Evolutionary conservation across 1,140 invertebrate species (phyloP), one percentile per base, ranked within the genome.

Genomic region (Drosophila pallidifrons): DNA sequence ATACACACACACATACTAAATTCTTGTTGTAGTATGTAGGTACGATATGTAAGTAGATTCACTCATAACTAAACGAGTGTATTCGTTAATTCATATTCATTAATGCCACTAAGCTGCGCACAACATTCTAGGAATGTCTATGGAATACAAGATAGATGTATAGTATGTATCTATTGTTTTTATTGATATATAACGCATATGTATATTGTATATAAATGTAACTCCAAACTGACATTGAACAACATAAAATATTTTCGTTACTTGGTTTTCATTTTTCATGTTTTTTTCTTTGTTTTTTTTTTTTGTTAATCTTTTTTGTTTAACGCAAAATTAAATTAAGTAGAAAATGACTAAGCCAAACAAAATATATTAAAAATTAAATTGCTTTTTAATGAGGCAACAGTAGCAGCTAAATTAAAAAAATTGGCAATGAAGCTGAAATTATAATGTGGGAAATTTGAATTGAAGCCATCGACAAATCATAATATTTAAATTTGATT

Each of bases 161-260:
- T 51, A 43, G 20, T 55, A 55, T 63, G 47, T 41, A 52, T 68
- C 65, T 72, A 52, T 75, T 81, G 11, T 55, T 11, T 41, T 41
- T 46, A 65, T 63, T 35, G 28, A 63, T 68, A 87, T 89, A 78
- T 81, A 88, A 89, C 85, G 80, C 85, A 89, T 89, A 88, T 88
- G 85, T 88, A 89, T 88, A 88, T 75, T 75, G 59, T 78, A 71
- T 88, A 83, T 83, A 77, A 82, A 90, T 91, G 81, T 90, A 91
- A 91, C 89, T 91, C 89, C 89, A 91, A 91, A 91, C 89, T 91
- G 89, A 91, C 89, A 91, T 91, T 91, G 89, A 91, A 91, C 89
- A 91, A 91, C 89, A 90, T 85, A 90, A 90, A 90, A 91, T 91
- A 91, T 90, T 90, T 91, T 86, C 89, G 74, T 89, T 82, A 76